phyloP scores from a whole-genome alignment of 2,888 invertebrate species.

The Gastrophysa polygoni region DNA sequence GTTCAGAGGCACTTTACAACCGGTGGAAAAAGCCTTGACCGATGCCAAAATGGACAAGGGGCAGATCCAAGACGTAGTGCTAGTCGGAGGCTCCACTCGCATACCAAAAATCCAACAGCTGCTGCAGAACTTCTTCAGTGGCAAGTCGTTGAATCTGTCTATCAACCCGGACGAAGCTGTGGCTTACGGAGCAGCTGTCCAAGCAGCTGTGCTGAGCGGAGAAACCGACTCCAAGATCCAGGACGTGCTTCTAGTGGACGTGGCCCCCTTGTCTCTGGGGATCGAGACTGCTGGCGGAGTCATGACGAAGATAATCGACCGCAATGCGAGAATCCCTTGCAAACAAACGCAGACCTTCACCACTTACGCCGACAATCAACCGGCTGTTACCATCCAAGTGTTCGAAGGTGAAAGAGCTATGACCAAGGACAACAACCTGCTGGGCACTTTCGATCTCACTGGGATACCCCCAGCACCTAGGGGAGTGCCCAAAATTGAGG shows the following conservation, averaged over 20 bases:
- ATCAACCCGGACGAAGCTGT: constrained; percentile 56
- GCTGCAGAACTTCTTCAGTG: constrained; percentile 77
- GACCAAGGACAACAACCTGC: constrained; percentile 79
- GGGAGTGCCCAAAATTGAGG: constrained; percentile 72
- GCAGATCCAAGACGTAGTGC: constrained; percentile 77
- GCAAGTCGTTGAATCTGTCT: constrained; percentile 54
- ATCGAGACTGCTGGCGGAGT: constrained; percentile 83
- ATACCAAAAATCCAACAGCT: constrained; percentile 80
- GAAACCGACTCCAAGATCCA: constrained; percentile 72
- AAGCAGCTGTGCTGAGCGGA: constrained; percentile 52
- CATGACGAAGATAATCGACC: constrained; percentile 68
- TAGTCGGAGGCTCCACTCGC: constrained; percentile 82
- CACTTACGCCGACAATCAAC: constrained; percentile 72
- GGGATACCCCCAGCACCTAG: constrained; percentile 75
- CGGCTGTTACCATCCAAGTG: constrained; percentile 66
- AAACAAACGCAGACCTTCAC: constrained; percentile 65
- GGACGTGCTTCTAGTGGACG: constrained; percentile 73
- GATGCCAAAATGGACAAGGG: constrained; percentile 77
- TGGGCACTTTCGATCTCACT: constrained; percentile 69
- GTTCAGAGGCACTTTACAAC: constrained; percentile 69
- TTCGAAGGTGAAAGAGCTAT: constrained; percentile 77
- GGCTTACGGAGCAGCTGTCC: constrained; percentile 55
- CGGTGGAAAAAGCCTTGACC: constrained; percentile 77
- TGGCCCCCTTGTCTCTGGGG: constrained; percentile 71
- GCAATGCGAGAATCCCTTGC: constrained; percentile 63